Evolutionary conservation across 2,797 vertebrate genomes (phyloP).

Genomic region (Psittacula echo): DNA sequence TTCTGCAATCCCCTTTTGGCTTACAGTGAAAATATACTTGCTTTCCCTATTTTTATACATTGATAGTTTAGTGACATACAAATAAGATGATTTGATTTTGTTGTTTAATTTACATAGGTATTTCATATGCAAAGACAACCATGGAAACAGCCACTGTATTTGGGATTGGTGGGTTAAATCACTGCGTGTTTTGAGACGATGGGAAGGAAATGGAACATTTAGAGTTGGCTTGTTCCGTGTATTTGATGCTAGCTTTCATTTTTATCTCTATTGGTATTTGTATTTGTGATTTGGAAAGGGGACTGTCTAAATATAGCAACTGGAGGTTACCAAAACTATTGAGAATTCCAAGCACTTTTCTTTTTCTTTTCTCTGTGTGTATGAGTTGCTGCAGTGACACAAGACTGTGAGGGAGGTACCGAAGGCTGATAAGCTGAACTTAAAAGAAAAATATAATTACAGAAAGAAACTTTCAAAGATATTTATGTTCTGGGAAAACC

Average conservation of each 20-base stretch:
- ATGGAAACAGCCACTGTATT: not conserved
- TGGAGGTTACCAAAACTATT: conserved; percentile 12
- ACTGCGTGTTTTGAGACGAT: not conserved
- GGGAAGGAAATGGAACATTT: not conserved
- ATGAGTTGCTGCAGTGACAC: not conserved
- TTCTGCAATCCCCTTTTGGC: not conserved
- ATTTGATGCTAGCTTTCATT: not conserved
- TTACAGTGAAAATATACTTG: not conserved
- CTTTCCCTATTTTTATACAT: not conserved
- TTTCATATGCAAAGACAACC: not conserved
- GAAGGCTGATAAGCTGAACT: conserved; percentile 22
- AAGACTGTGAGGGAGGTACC: conserved; percentile 4
- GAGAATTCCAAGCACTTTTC: conserved; percentile 14
- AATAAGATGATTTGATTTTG: not conserved
- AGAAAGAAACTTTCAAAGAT: not conserved
- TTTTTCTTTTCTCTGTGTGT: conserved; percentile 9
- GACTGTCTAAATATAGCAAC: conserved; percentile 22
- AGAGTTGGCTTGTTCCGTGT: not conserved
- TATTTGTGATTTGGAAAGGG: conserved; percentile 20
- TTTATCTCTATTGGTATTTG: conserved; percentile 28
- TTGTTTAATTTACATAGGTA: not conserved
- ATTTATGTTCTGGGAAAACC: not conserved
- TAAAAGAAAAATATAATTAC: not conserved
- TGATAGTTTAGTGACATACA: not conserved
- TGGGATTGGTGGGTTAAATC: not conserved